Conservation (phyloP, 1,140 invertebrate species). For the Drosophila micromelanica region DNA sequence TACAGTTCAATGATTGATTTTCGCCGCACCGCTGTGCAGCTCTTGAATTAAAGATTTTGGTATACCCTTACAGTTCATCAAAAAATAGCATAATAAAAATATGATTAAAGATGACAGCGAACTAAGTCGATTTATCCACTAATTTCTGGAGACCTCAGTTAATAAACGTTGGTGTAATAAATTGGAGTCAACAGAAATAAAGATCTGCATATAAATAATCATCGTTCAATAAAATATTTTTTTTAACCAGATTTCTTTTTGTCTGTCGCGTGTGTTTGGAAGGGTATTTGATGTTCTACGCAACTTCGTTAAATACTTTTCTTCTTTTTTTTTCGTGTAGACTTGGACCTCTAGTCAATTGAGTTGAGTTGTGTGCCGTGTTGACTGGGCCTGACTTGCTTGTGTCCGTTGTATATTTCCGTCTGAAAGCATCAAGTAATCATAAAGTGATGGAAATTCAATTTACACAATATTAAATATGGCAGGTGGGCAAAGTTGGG, state of each 20-base stretch:
- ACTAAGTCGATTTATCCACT: too few species aligned
- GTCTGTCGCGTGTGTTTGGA: neutral
- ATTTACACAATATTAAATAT: conserved; percentile 80
- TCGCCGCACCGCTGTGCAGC: neutral
- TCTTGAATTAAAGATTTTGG: conserved; percentile 1
- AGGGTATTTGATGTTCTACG: neutral
- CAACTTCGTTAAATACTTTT: neutral
- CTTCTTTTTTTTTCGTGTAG: neutral
- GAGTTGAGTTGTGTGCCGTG: conserved; percentile 20
- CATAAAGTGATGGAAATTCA: conserved; percentile 83
- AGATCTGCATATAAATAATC: too few species aligned
- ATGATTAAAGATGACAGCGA: too few species aligned
- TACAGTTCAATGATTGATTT: conserved; percentile 23
- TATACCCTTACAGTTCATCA: neutral
- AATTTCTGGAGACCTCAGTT: too few species aligned
- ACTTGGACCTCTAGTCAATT: conserved; percentile 19
- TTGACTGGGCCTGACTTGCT: conserved; percentile 16
- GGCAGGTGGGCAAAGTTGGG: conserved; percentile 46
- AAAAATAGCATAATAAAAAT: too few species aligned
- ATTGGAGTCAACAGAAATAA: too few species aligned
- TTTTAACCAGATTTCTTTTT: neutral
- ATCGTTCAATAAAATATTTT: neutral
- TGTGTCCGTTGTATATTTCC: conserved; percentile 58
- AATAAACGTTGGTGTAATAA: too few species aligned
- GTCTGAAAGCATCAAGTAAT: conserved; percentile 72